Conservation (phyloP, 2,888 invertebrate species). For the Torymus texanus region DNA sequence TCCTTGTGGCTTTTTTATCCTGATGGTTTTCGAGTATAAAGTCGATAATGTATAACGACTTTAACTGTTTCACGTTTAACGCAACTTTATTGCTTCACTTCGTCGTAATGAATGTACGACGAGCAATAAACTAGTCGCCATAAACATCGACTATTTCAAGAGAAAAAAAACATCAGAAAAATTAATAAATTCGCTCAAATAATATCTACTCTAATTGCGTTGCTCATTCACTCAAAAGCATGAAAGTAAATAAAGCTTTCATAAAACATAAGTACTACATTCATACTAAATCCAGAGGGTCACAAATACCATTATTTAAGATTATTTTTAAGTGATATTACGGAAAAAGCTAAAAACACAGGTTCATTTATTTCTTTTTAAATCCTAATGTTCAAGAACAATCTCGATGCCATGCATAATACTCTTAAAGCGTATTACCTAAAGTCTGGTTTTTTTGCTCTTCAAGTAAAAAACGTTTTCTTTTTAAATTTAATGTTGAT, state of each 20-base stretch:
- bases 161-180: slow-evolving; percentile 1
- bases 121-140: slow-evolving; percentile 4
- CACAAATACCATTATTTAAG: not conserved
- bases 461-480: too few relatives aligned
- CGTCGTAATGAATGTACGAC: not conserved
- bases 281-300: not conserved
- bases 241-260: not conserved
- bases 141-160: slow-evolving; percentile 24
- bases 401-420: too few relatives aligned
- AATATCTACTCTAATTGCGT: not conserved
- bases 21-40: not conserved
- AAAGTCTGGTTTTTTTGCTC: too few relatives aligned
- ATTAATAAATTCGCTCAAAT: too few relatives aligned
- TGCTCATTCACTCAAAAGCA: not conserved
- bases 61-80: not conserved
- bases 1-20: not conserved
- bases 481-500: too few relatives aligned
- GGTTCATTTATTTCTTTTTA: too few relatives aligned
- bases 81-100: not conserved
- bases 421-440: too few relatives aligned
- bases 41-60: not conserved
- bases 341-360: too few relatives aligned
- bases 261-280: too few relatives aligned
- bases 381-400: too few relatives aligned
- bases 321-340: too few relatives aligned